These are phyloP conservation scores for Chrysolina haemoptera DNA, from an alignment of 2,888 invertebrate species.

Conservation along the genomic window DNA sequence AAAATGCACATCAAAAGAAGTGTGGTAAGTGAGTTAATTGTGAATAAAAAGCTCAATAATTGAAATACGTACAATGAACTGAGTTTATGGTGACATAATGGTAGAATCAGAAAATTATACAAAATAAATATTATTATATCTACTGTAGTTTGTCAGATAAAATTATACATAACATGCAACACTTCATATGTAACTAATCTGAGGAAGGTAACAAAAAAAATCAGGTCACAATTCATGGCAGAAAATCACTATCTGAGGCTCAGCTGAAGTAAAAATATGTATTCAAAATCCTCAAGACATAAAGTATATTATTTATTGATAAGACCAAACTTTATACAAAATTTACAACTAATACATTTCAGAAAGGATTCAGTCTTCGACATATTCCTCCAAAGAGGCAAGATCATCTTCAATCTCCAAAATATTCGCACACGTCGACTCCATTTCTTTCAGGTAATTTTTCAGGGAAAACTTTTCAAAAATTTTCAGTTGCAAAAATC, in stretches of 20 bases:
- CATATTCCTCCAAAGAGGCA: not conserved
- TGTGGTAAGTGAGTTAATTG: too few relatives aligned
- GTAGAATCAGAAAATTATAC: not conserved
- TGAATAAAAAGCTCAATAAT: too few relatives aligned
- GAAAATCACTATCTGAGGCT: constrained; percentile 4
- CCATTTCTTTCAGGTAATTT: constrained; percentile 30
- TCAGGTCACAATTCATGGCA: constrained; percentile 42
- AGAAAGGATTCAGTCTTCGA: not conserved
- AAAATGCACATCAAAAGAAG: too few relatives aligned
- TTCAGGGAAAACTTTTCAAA: constrained; percentile 12
- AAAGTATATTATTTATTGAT: constrained; percentile 16
- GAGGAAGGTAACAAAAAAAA: constrained; percentile 24
- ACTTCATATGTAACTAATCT: constrained; percentile 8
- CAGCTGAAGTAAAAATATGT: constrained; percentile 21
- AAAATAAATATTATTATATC: not conserved
- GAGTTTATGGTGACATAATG: too few relatives aligned
- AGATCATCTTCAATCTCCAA: constrained; percentile 24
- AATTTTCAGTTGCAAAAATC: constrained; percentile 3
- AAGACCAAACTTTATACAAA: not conserved
- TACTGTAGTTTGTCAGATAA: too few relatives aligned
- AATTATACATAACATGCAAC: constrained; percentile 36
- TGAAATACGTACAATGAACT: too few relatives aligned
- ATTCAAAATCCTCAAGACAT: not conserved
- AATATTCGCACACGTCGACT: constrained; percentile 15
- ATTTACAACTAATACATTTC: not conserved